phyloP scores from a whole-genome alignment of 2,113 vertebrate genomes.

The Anser brachyrhynchus region DNA sequence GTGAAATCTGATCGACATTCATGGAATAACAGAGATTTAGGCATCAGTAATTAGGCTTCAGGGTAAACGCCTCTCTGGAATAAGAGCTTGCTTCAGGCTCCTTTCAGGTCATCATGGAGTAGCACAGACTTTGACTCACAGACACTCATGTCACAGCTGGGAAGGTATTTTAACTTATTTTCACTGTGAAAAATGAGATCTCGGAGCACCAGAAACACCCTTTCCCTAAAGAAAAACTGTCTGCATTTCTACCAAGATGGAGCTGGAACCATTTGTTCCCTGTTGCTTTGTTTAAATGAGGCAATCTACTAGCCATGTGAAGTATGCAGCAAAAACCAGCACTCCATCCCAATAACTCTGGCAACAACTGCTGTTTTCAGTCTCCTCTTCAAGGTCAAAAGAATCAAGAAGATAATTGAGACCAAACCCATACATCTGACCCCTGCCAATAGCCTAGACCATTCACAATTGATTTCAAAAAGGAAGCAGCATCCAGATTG shows the following conservation, averaged over 20 bases:
- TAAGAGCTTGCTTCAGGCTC: neutral
- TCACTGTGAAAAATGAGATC: neutral
- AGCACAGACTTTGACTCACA: neutral
- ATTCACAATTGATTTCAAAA: neutral
- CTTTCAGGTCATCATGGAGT: neutral
- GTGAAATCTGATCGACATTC: neutral
- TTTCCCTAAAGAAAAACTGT: neutral
- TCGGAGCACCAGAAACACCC: neutral
- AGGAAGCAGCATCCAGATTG: neutral
- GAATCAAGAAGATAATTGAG: slow-evolving; percentile 29
- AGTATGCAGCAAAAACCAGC: slow-evolving; percentile 21
- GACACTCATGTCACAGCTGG: neutral
- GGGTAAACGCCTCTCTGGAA: neutral
- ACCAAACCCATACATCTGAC: slow-evolving; percentile 34
- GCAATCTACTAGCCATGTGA: neutral
- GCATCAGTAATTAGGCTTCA: neutral
- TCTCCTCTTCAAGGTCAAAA: slow-evolving; percentile 39
- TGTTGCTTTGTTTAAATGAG: slow-evolving; percentile 6
- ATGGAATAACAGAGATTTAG: neutral
- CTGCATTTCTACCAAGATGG: neutral
- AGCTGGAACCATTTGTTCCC: neutral
- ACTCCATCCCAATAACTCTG: slow-evolving; percentile 28
- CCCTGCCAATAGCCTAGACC: slow-evolving; percentile 5
- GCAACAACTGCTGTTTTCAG: slow-evolving; percentile 37
- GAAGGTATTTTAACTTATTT: slow-evolving; percentile 24